Evolutionary conservation across 2,797 vertebrate species (phyloP).

Genomic region (Amphiprion clarkii): DNA sequence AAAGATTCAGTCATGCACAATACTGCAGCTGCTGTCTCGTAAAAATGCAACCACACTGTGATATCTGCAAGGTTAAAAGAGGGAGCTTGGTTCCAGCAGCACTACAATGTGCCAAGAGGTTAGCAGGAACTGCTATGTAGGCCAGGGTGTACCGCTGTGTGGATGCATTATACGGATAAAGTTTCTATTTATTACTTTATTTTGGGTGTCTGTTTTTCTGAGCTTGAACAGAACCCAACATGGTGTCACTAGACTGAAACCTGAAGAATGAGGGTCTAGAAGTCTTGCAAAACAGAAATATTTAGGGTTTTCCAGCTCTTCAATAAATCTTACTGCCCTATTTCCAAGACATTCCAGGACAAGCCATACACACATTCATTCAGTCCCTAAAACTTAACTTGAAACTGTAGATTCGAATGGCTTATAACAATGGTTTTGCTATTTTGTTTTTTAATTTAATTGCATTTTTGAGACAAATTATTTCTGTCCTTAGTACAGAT

Average conservation of each 20-base stretch:
- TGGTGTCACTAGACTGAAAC: neutral
- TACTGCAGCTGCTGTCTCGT: conserved; percentile 26
- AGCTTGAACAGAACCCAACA: neutral
- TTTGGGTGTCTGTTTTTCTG: neutral
- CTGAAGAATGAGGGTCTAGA: neutral
- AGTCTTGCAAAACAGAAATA: neutral
- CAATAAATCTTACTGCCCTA: neutral
- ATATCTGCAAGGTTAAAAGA: conserved; percentile 37
- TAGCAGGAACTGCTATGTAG: conserved; percentile 27
- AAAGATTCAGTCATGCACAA: conserved; percentile 42
- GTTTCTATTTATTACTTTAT: neutral
- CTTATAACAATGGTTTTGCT: neutral
- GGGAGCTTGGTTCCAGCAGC: conserved; percentile 29
- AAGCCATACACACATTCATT: conserved; percentile 4
- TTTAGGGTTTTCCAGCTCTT: neutral
- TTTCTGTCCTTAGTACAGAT: conserved; percentile 5
- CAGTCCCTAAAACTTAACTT: neutral
- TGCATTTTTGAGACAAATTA: neutral
- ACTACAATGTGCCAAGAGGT: conserved; percentile 28
- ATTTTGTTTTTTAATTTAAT: neutral
- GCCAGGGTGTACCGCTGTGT: neutral
- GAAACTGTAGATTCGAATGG: neutral
- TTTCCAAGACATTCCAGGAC: conserved; percentile 8
- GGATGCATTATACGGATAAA: neutral
- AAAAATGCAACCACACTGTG: conserved; percentile 36